Evolutionary conservation across 2,113 vertebrate genomes (phyloP), one percentile per base, ranked within the genome.

Genomic region (Stegastes partitus): DNA sequence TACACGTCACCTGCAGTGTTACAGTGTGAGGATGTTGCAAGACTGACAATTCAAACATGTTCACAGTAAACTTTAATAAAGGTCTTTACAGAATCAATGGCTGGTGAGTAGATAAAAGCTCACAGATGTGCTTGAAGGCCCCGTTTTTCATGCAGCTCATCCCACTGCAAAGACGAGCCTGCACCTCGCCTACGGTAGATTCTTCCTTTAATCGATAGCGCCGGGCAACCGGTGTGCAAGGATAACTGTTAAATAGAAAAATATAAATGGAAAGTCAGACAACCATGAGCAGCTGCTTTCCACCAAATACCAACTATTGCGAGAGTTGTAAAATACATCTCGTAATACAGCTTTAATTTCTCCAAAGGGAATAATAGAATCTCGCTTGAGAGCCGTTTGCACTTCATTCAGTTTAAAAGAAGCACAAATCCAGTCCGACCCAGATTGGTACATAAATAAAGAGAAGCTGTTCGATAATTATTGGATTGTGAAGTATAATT

Each of bases 301-400:
- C 28, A 56, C 23, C 28, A 58, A 66, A 79, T n/a, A 63, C 55
- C 37, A 1, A 64, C 26, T 9, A 21, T 19, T 53, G 26, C 22
- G 47, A 19, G 31, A 61, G 26, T 68, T 19, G 58, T 64, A 66
- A 71, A 66, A 64, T 19, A 69, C 25, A 59, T 80, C 5, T 71
- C 63, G 34, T 68, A 34, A 79, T 77, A 55, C 80, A 75, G 56
- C 21, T 84, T 76, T 75, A 51, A 90, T 75, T 58, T 69, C 63
- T 72, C 66, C 57, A 23, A n/a, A 9, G 22, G 69, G 53, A 75
- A 58, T 31, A 4, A 65, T 54, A 28, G 49, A 74, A 68, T 53
- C 18, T 3, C 9, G 25, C 23, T 34, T 0, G 22, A 55, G 53
- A 55, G 11, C 42, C 23, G 47, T 37, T 68, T 54, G 22, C 79